Conservation (phyloP, 2,113 vertebrate genomes). For the Neolamprologus modestus region DNA sequence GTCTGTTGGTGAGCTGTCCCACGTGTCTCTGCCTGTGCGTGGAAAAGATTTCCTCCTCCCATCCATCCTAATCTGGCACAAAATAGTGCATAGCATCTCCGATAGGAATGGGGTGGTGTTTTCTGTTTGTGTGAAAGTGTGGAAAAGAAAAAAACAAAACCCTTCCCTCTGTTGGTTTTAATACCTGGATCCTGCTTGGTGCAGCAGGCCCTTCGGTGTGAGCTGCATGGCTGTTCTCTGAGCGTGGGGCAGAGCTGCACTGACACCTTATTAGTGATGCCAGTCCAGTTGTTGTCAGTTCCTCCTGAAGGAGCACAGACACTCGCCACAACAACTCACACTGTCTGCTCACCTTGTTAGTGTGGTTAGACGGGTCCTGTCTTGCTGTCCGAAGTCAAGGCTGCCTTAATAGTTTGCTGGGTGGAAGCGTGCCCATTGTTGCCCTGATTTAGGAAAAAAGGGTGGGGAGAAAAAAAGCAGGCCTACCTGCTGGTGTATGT, state of each 20-base stretch:
- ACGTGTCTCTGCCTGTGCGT: background rate
- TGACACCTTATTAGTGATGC: constrained; percentile 52
- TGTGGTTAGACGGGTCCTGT: constrained; percentile 14
- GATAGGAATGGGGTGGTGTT: background rate
- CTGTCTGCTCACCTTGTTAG: constrained; percentile 58
- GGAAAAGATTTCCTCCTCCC: background rate
- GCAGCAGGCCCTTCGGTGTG: background rate
- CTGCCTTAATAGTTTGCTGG: constrained; percentile 11
- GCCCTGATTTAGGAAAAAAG: background rate
- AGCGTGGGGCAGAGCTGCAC: background rate
- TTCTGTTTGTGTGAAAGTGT: background rate
- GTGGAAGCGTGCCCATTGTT: background rate
- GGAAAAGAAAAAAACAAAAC: background rate
- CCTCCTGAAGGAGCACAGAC: constrained; percentile 40
- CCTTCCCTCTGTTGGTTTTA: background rate
- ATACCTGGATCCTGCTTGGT: background rate
- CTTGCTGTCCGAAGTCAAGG: background rate
- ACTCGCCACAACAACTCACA: constrained; percentile 20
- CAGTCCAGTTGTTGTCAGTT: constrained; percentile 29
- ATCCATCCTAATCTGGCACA: background rate
- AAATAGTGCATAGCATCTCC: background rate
- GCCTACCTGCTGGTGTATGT: background rate
- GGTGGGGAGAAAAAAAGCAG: background rate
- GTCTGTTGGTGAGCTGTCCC: background rate
- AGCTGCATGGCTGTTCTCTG: background rate